Percentiles rank a stretch among this genome's conserved stretches.
Conservation (phyloP, 2,113 vertebrate genomes). For the Cavia aperea region DNA sequence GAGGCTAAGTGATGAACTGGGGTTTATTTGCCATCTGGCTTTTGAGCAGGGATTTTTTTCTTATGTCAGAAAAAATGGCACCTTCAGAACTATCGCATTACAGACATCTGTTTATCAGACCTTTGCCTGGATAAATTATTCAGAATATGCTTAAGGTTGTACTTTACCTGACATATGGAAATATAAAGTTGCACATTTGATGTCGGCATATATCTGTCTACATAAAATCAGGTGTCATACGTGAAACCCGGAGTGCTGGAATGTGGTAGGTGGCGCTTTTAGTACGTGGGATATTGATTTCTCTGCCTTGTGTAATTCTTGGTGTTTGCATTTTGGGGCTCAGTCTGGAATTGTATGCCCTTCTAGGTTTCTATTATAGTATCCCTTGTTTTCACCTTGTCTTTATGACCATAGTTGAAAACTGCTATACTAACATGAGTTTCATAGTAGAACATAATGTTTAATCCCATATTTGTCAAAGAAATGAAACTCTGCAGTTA, state of each 20-base stretch:
- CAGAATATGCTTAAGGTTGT: slow-evolving; percentile 64
- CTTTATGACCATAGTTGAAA: not conserved
- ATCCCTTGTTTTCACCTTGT: not conserved
- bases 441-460: not conserved
- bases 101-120: slow-evolving; percentile 72
- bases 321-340: not conserved
- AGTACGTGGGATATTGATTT: not conserved
- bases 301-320: not conserved
- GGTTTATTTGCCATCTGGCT: slow-evolving; percentile 76
- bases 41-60: slow-evolving; percentile 64
- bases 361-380: not conserved
- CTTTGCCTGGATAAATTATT: slow-evolving; percentile 70
- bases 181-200: slow-evolving; percentile 31
- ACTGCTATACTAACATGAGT: not conserved
- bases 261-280: not conserved
- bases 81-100: slow-evolving; percentile 61
- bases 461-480: not conserved
- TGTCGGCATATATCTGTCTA: slow-evolving; percentile 50
- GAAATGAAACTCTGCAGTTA: not conserved
- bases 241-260: not conserved
- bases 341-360: not conserved
- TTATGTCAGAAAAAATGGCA: slow-evolving; percentile 68
- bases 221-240: slow-evolving; percentile 51
- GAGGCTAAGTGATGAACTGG: slow-evolving; percentile 73
- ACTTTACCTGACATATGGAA: slow-evolving; percentile 65